Percentiles rank a stretch among this genome's conserved stretches.
Conservation (phyloP, 1,140 invertebrate genomes). For the Drosophila obscura region DNA sequence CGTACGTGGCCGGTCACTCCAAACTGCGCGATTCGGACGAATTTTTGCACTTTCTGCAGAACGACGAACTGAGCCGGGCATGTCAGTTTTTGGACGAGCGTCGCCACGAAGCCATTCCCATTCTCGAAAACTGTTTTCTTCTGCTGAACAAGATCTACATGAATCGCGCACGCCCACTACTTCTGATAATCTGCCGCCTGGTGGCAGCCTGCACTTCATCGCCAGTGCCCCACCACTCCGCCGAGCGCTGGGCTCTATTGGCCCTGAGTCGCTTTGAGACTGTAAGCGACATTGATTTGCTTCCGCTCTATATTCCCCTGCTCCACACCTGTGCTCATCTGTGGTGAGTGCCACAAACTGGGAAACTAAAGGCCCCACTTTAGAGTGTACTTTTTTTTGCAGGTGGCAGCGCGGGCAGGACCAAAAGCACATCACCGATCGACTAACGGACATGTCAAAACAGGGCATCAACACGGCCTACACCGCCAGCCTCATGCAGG, state of each 20-base stretch:
- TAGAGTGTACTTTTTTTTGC: slow-evolving; percentile 7
- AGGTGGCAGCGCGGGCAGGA: slow-evolving; percentile 88
- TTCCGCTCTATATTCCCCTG: slow-evolving; percentile 88
- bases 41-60: slow-evolving; percentile 89
- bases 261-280: slow-evolving; percentile 88
- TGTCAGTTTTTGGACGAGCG: slow-evolving; percentile 86
- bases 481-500: slow-evolving; percentile 85
- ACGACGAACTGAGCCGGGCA: slow-evolving; percentile 87
- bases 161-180: slow-evolving; percentile 87
- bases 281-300: slow-evolving; percentile 87
- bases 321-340: slow-evolving; percentile 88
- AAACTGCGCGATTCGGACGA: slow-evolving; percentile 86
- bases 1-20: slow-evolving; percentile 86
- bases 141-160: slow-evolving; percentile 90
- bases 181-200: slow-evolving; percentile 89
- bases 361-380: too few species aligned
- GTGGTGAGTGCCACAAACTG: slow-evolving; percentile 83
- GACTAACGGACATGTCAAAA: slow-evolving; percentile 86
- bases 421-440: slow-evolving; percentile 86
- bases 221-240: slow-evolving; percentile 85
- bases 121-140: slow-evolving; percentile 89
- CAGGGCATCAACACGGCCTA: slow-evolving; percentile 87
- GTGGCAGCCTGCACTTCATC: slow-evolving; percentile 85
- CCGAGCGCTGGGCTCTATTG: slow-evolving; percentile 88
- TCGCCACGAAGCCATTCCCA: slow-evolving; percentile 86